Percentiles rank a stretch among this genome's conserved stretches.
These are phyloP conservation scores for Gryllus longicercus DNA, from an alignment of 2,888 invertebrate genomes.

Conservation along the genomic window DNA sequence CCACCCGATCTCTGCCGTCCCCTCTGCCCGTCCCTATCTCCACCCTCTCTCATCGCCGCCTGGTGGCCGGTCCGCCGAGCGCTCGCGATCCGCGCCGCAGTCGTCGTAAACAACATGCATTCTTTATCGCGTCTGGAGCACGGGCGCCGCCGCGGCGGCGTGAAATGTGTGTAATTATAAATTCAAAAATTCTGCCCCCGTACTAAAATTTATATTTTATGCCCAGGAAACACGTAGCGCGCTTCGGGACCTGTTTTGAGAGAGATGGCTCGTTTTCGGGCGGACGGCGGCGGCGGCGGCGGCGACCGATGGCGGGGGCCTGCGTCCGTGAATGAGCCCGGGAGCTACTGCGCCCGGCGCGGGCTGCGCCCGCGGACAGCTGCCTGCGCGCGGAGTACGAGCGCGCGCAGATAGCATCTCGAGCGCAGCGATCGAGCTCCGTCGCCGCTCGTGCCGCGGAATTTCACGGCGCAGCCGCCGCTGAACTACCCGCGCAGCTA, in stretches of 20 bases:
- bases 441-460: too few species aligned
- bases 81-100: background rate
- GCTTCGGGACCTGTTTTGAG: background rate
- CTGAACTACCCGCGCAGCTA: too few species aligned
- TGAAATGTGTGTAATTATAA: slow-evolving; percentile 17
- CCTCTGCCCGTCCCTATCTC: background rate
- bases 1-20: background rate
- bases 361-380: too few species aligned
- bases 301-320: too few species aligned
- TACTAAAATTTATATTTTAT: slow-evolving; percentile 1
- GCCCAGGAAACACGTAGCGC: slow-evolving; percentile 17
- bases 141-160: background rate
- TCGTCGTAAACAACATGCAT: background rate
- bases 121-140: slow-evolving; percentile 5
- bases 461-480: too few species aligned
- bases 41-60: background rate
- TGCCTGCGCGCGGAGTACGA: too few species aligned
- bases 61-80: background rate
- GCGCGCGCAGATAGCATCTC: too few species aligned
- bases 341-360: too few species aligned
- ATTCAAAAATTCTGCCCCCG: slow-evolving; percentile 17
- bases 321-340: too few species aligned
- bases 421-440: too few species aligned
- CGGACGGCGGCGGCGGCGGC: background rate
- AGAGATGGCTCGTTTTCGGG: slow-evolving; percentile 11